phyloP scores from a whole-genome alignment of 2,888 invertebrate genomes.

The Osedax fenrisi region DNA sequence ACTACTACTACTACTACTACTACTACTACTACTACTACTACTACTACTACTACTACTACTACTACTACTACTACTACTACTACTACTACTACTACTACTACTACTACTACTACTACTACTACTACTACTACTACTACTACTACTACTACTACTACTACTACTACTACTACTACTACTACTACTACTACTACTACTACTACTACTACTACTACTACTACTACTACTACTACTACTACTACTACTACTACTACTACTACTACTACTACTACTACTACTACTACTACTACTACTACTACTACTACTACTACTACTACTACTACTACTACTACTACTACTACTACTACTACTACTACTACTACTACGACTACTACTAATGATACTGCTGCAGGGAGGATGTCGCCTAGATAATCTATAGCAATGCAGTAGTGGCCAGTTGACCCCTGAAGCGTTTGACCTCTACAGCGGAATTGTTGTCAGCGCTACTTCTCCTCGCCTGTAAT shows the following conservation, averaged over 20 bases:
- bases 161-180: constrained; percentile 9
- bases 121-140: constrained; percentile 24
- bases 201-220: neutral
- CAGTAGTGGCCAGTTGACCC: too few relatives aligned
- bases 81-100: constrained; percentile 28
- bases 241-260: constrained; percentile 12
- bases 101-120: constrained; percentile 28
- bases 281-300: constrained; percentile 22
- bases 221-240: constrained; percentile 5
- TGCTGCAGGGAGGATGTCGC: too few relatives aligned
- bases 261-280: constrained; percentile 7
- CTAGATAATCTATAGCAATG: too few relatives aligned
- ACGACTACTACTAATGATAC: neutral
- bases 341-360: constrained; percentile 24
- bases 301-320: constrained; percentile 28
- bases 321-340: constrained; percentile 28
- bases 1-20: constrained; percentile 28
- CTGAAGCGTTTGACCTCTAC: too few relatives aligned
- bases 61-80: constrained; percentile 28
- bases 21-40: constrained; percentile 27
- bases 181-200: constrained; percentile 1
- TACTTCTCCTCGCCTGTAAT: too few relatives aligned
- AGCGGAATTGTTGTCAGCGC: too few relatives aligned
- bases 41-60: constrained; percentile 28
- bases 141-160: constrained; percentile 7